Base-by-base conservation (phyloP, 2,113 vertebrate species). In the Oncorhynchus keta region DNA sequence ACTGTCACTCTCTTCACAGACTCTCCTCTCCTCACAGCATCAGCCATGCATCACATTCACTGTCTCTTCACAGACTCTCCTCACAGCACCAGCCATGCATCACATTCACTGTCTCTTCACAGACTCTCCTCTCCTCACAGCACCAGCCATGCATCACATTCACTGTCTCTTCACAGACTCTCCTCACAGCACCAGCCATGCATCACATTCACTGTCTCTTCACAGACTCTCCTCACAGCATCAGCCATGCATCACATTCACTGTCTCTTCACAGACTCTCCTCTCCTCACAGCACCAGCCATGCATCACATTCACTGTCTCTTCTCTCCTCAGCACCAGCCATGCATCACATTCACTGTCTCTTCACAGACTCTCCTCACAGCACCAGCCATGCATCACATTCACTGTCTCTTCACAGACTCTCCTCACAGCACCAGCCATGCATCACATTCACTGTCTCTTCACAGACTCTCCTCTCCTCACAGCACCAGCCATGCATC, bases 171-270 rank as follows among this genome's bases (percentile, higher is more conserved):
- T 32, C 55, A 57, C 55, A 57, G 16, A 57, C 55, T 57, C 55
- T 57, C 66, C 74, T 80, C 28, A 22, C 26, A 62, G 28, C 72
- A 68, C 13, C 72, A 72, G 30, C 45, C 57, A 51, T 64, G 26
- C 67, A 68, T 0, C 35, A 62, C 64, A 71, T 62, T 69, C 70
- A 69, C 61, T 68, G 28, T 28, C 28, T 28, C 28, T 28, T 28
- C 28, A 28, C 28, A 28, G 28, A 28, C 26, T 39, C 35, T 39
- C 39, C 8, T 45, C 39, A 45, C 39, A 45, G 39, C 39, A 45
- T 0, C 39, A 45, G 39, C 9, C 39, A 45, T 45, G 9, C 9
- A 45, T 45, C 24, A 24, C 24, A 24, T 24, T 24, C 24, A 24
- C 24, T 24, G 24, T 24, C 24, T 24, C 24, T 24, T 24, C 24